phyloP scores from a whole-genome alignment of 2,113 vertebrate species.

The Pseudorectes ferrugineus region DNA sequence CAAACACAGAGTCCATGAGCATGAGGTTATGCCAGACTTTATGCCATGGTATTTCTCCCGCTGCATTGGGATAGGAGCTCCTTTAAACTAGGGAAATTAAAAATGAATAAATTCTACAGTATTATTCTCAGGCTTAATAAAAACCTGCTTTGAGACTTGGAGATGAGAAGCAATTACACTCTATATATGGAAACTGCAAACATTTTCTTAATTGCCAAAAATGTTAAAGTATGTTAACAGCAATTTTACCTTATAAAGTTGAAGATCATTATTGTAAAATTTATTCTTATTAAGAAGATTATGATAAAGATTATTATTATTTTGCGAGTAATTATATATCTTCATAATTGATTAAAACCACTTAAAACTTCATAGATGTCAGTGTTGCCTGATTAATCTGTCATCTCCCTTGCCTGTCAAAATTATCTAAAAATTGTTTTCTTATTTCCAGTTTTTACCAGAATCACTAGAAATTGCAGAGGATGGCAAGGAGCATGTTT shows the following conservation, averaged over 20 bases:
- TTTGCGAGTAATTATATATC: background rate
- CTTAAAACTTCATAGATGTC: background rate
- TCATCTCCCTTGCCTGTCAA: background rate
- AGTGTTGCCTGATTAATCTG: background rate
- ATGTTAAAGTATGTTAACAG: background rate
- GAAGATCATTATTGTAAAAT: background rate
- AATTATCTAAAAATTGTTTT: background rate
- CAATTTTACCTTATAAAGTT: background rate
- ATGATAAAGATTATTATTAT: background rate
- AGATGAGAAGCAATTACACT: background rate
- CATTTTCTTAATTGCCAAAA: background rate
- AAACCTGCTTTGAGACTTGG: background rate
- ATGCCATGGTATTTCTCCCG: background rate
- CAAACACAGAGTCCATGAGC: background rate
- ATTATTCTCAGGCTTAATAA: background rate
- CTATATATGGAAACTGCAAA: background rate
- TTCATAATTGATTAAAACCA: background rate
- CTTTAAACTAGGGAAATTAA: background rate
- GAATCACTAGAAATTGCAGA: conserved; percentile 76
- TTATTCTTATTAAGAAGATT: background rate
- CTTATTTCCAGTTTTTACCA: conserved; percentile 74
- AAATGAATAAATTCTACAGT: background rate
- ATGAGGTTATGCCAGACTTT: background rate
- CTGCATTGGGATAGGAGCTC: background rate
- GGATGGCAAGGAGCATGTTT: conserved; percentile 71